These are phyloP conservation scores for Drosophila neotestacea DNA, from an alignment of 2,888 invertebrate species.

Conservation along the genomic window DNA sequence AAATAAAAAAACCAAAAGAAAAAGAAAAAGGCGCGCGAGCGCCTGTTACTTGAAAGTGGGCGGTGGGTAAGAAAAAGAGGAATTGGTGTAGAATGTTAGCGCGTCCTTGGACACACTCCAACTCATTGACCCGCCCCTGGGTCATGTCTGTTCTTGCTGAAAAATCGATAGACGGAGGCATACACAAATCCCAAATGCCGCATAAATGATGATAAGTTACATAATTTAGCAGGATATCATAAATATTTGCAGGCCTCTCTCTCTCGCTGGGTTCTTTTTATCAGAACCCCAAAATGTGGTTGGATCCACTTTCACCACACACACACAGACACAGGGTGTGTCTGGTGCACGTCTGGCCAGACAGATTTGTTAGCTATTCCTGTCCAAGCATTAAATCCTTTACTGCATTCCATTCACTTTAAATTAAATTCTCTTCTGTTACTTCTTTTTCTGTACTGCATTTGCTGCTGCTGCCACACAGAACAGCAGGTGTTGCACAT, in stretches of 20 bases:
- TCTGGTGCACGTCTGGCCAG: conserved; percentile 9
- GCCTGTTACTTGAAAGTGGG: conserved; percentile 51
- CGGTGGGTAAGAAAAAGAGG: neutral
- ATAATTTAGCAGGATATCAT: conserved; percentile 78
- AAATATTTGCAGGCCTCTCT: conserved; percentile 52
- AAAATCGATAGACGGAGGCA: conserved; percentile 63
- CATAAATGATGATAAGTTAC: conserved; percentile 71
- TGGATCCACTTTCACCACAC: conserved; percentile 1
- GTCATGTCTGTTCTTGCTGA: conserved; percentile 34
- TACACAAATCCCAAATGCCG: conserved; percentile 22
- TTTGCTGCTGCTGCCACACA: conserved; percentile 10
- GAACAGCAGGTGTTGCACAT: conserved; percentile 43
- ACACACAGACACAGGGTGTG: neutral
- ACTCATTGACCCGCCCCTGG: conserved; percentile 60
- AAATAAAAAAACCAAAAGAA: neutral
- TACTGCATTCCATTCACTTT: neutral
- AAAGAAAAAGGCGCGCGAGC: conserved; percentile 19
- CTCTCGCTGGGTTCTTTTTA: conserved; percentile 37
- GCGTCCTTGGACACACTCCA: conserved; percentile 68
- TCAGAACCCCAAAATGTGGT: conserved; percentile 36
- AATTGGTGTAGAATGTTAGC: conserved; percentile 45
- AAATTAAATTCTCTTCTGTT: conserved; percentile 8
- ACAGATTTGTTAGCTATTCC: neutral
- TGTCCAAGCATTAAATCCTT: conserved; percentile 9
- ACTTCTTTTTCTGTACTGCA: neutral